A percentile compares a stretch with the other conserved stretches of the same genome.
phyloP scores from a whole-genome alignment of 2,797 vertebrate species.

The Mycteria americana region DNA sequence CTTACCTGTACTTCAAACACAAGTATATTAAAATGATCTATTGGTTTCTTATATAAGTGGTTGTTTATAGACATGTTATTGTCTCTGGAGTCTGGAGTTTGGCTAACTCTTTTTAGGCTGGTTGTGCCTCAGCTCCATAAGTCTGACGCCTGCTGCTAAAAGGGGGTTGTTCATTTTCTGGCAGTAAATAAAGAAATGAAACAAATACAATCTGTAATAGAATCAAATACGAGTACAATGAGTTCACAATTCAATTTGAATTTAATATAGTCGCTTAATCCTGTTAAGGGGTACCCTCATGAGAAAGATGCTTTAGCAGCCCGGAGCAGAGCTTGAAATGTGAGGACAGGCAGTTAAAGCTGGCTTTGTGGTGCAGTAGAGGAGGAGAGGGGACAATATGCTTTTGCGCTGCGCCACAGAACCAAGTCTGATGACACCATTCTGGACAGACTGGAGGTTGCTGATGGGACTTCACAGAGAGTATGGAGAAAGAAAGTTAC shows the following conservation, averaged over 20 bases:
- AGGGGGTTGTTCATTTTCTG: conserved; percentile 27
- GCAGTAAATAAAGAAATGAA: conserved; percentile 49
- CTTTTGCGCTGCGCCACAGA: not conserved
- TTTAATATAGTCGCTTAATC: conserved; percentile 52
- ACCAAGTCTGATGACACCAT: not conserved
- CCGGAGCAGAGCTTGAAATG: not conserved
- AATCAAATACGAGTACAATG: conserved; percentile 48
- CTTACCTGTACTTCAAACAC: conserved; percentile 7
- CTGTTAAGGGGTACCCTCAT: conserved; percentile 30
- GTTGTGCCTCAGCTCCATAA: not conserved
- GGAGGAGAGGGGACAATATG: not conserved
- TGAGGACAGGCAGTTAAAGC: not conserved
- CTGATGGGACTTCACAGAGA: not conserved
- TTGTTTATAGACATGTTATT: not conserved
- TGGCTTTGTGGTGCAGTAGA: not conserved
- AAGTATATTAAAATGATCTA: conserved; percentile 7
- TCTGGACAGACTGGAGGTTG: not conserved
- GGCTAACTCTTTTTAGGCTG: not conserved
- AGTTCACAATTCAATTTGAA: conserved; percentile 46
- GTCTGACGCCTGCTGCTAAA: not conserved
- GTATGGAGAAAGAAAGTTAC: not conserved
- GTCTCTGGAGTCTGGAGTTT: not conserved
- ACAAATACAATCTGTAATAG: conserved; percentile 47
- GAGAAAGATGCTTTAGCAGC: conserved; percentile 41
- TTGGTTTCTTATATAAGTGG: not conserved